Evolutionary conservation across 2,888 invertebrate genomes (phyloP), one percentile per base, ranked within the genome.

Genomic region (Agrotis clavis): DNA sequence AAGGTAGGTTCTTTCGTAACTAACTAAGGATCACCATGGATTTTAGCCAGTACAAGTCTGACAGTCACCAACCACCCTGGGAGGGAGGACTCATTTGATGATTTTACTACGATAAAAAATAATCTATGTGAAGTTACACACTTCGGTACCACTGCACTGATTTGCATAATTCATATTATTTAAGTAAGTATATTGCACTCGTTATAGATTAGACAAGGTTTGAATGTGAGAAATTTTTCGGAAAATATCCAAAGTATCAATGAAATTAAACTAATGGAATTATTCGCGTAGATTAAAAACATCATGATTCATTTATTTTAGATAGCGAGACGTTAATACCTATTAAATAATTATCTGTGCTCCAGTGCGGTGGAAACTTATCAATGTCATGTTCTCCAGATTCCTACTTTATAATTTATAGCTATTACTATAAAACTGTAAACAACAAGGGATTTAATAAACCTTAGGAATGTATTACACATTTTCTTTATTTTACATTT

Each of bases 341-440:
- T 51, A 41, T 59, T 47, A 47, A 53, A 72, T 63, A 67, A 68
- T 74, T 65, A 74, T 66, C 7, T 66, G 25, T 51, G 25, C 51
- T 66, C 45, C 54, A 54, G 50, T 13, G 45, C 25, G 25, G 35
- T 50, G 25, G 50, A 61, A 7, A 63, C 54, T 69, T 63, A 66
- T 79, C 74, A 69, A 69, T 62, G 62, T 79, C 79, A 63, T 62
- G 54, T 47, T 69, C 53, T 62, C 19, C n/a, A 66, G 53, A 66
- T 57, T 54, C 25, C 50, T 63, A 14, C 7, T 50, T 2, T 56
- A 47, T 61, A 60, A 65, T 79, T 54, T 78, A 73, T 53, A 45
- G 35, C 11, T 62, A 25, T 41, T 21, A 68, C 48, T 35, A 57
- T 61, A 61, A 78, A 79, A 79, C 62, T 63, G 69, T 69, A 69